Evolutionary conservation across 2,888 invertebrate species (phyloP).

Genomic region (Drosophila rubida): DNA sequence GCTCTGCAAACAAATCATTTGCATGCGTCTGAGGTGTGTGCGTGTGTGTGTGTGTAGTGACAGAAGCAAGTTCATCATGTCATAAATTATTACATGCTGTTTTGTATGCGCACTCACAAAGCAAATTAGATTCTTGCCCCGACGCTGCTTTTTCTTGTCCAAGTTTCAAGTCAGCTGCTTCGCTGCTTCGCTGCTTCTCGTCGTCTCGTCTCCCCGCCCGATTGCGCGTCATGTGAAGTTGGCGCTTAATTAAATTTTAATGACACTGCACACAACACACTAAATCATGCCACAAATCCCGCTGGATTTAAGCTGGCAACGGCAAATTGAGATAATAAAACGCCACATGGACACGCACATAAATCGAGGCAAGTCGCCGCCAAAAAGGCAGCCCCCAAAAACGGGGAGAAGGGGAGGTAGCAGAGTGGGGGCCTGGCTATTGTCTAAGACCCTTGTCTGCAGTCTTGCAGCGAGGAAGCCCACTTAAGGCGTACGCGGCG

Average conservation of each 20-base stretch:
- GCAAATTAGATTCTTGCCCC: conserved; percentile 56
- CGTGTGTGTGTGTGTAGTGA: conserved; percentile 8
- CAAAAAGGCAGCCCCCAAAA: conserved; percentile 25
- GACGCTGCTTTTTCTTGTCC: conserved; percentile 30
- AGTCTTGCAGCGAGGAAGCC: conserved; percentile 61
- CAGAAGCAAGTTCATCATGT: conserved; percentile 65
- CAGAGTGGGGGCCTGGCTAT: neutral
- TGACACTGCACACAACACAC: conserved; percentile 69
- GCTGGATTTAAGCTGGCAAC: conserved; percentile 56
- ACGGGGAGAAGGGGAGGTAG: too few relatives aligned
- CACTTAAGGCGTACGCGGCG: conserved; percentile 74
- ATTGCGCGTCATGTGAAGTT: conserved; percentile 43
- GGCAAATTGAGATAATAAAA: conserved; percentile 72
- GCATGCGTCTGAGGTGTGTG: conserved; percentile 6
- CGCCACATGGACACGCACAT: conserved; percentile 49
- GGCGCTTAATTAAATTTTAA: conserved; percentile 76
- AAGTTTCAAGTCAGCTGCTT: neutral
- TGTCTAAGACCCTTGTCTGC: conserved; percentile 53
- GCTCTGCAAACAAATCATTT: conserved; percentile 35
- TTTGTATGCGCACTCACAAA: conserved; percentile 54
- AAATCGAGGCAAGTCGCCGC: conserved; percentile 38
- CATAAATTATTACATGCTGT: conserved; percentile 69
- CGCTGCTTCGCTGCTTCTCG: neutral
- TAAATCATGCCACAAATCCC: conserved; percentile 77
- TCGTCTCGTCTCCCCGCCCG: neutral